phyloP scores from a whole-genome alignment of 2,113 vertebrate species.

The Sinocyclocheilus anophthalmus region DNA sequence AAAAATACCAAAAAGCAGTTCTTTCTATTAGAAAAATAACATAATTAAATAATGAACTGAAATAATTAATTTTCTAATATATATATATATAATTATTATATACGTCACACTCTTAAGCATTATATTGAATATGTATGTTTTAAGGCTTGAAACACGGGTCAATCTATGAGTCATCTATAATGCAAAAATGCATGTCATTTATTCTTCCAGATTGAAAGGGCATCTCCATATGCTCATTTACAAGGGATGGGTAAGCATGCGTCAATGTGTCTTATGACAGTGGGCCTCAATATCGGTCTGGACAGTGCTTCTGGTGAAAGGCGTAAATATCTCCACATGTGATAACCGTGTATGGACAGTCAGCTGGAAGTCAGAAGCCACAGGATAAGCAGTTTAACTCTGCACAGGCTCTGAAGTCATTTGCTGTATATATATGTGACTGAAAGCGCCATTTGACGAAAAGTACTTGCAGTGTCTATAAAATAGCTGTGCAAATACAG shows the following conservation, averaged over 20 bases:
- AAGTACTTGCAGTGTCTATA: conserved; percentile 6
- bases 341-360: background rate
- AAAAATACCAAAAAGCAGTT: no score
- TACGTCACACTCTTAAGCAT: no score
- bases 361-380: conserved; percentile 17
- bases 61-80: no score
- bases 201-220: background rate
- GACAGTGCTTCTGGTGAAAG: background rate
- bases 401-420: conserved; percentile 2
- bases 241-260: background rate
- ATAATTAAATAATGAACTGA: no score
- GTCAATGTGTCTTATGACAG: background rate
- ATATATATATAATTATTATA: no score
- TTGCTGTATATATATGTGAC: conserved; percentile 5
- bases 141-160: background rate
- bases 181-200: background rate
- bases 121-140: no score
- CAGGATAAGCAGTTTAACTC: conserved; percentile 26
- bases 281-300: background rate
- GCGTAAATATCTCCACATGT: background rate
- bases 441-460: background rate
- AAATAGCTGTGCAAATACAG: background rate
- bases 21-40: no score
- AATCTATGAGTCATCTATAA: background rate
- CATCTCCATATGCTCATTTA: background rate